Evolutionary conservation across 2,888 invertebrate species (phyloP).

Genomic region (Homarus gammarus): DNA sequence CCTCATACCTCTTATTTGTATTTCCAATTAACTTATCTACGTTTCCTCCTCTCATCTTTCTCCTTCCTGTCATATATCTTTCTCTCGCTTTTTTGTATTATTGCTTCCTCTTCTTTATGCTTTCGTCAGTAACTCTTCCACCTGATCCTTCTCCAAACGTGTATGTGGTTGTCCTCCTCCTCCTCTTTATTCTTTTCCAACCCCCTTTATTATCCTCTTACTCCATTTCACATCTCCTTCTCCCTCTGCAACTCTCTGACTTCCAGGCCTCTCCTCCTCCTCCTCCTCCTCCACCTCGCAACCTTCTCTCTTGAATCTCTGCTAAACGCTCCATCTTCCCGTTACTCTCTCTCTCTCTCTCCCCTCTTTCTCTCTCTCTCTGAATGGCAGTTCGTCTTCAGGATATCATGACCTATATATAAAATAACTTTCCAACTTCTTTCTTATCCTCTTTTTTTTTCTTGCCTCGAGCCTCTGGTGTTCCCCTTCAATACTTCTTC

Average conservation of each 20-base stretch:
- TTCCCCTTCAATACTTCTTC: constrained; percentile 27
- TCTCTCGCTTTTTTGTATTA: neutral
- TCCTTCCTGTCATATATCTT: no score
- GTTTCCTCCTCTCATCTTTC: no score
- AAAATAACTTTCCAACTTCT: neutral
- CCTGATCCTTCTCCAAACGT: no score
- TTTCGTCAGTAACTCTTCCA: no score
- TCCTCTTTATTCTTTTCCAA: neutral
- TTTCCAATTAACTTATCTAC: no score
- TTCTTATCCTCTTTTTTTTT: constrained; percentile 8
- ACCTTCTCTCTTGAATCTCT: neutral
- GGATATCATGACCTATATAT: neutral
- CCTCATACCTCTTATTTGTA: no score
- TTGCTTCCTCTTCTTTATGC: no score
- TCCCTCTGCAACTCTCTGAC: constrained; percentile 17
- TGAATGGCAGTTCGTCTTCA: constrained; percentile 2
- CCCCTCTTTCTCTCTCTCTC: constrained; percentile 46
- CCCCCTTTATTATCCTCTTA: neutral
- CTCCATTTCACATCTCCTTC: neutral
- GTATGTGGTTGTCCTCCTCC: neutral
- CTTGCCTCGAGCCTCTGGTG: neutral
- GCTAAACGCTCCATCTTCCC: neutral
- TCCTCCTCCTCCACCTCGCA: neutral
- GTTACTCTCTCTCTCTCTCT: constrained; percentile 59
- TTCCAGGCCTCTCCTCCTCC: no score